Base-by-base conservation (phyloP, 2,113 vertebrate species). In the Alaudala cheleensis region DNA sequence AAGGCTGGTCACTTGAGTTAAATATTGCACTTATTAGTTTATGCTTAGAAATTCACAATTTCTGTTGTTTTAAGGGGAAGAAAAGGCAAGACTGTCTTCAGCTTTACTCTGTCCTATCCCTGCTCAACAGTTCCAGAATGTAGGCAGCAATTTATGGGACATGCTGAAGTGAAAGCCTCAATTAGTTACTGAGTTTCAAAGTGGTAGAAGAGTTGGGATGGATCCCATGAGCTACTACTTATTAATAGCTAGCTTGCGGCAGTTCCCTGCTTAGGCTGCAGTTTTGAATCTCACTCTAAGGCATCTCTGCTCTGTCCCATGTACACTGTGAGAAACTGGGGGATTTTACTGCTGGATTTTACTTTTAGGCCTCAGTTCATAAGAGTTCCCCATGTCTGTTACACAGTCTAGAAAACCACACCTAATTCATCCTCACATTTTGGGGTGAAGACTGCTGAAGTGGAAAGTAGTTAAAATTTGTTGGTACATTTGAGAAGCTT, bases 21-120 rank as follows among this genome's bases (percentile, higher is more conserved):
- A 86, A 64, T 73, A 23, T 22, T 81, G n/a, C 11, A 14, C 14
- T 78, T 54, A 65, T 15, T 78, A 70, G 25, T 44, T 19, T n/a
- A 2, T 58, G 26, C 34, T 28, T 47, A 44, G 24, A 81, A 86
- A 64, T 34, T 77, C 44, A 42, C 1, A 5, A 11, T 25, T 62
- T 31, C 58, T 71, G 56, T 29, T 61, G 12, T 19, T 71, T 51
- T 28, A 47, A 71, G 14, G 6, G 4, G 10, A 0, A 1, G 3
- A 10, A 28, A 60, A 26, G 22, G 15, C 29, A 56, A 2, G 42
- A 5, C 45, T 81, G 3, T 81, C 33, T 25, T 83, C 45, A 67
- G 12, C 25, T 94, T 66, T 79, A 34, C 61, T 81, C 34, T 19
- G 15, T 64, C 44, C 66, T 64, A 9, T 28, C 11, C 11, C 40